Percentiles rank a stretch among this genome's conserved stretches.
phyloP scores from a whole-genome alignment of 2,888 invertebrate genomes.

The Spicauda simplicius region DNA sequence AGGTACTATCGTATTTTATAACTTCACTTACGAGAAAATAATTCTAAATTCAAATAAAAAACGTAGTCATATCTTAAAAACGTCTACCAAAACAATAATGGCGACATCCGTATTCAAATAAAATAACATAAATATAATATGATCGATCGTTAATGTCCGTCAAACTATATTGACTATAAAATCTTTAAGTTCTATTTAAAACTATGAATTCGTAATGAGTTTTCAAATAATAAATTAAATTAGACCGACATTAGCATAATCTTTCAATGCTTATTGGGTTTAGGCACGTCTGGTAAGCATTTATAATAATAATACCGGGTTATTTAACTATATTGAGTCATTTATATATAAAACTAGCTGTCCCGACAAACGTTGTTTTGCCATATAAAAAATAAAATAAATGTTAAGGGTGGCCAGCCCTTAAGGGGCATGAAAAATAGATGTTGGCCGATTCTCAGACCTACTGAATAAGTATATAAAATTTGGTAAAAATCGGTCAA shows the following conservation, averaged over 20 bases:
- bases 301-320: too few relatives aligned
- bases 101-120: constrained; percentile 31
- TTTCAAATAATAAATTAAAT: constrained; percentile 22
- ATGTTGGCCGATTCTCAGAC: too few relatives aligned
- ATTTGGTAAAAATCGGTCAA: too few relatives aligned
- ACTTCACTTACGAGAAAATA: too few relatives aligned
- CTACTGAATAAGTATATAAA: too few relatives aligned
- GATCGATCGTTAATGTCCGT: not conserved
- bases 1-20: too few relatives aligned
- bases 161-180: constrained; percentile 13
- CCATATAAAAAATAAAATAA: too few relatives aligned
- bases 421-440: too few relatives aligned
- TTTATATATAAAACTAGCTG: too few relatives aligned
- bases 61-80: not conserved
- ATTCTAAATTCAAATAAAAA: not conserved
- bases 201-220: constrained; percentile 29
- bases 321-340: too few relatives aligned
- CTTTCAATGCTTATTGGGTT: not conserved
- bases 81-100: constrained; percentile 13
- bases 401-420: too few relatives aligned
- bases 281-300: not conserved
- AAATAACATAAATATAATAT: not conserved
- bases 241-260: constrained; percentile 26
- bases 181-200: constrained; percentile 10
- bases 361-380: too few relatives aligned